Evolutionary conservation across 2,797 vertebrate genomes (phyloP), one percentile per base, ranked within the genome.

Genomic region (Xiphophorus birchmanni): DNA sequence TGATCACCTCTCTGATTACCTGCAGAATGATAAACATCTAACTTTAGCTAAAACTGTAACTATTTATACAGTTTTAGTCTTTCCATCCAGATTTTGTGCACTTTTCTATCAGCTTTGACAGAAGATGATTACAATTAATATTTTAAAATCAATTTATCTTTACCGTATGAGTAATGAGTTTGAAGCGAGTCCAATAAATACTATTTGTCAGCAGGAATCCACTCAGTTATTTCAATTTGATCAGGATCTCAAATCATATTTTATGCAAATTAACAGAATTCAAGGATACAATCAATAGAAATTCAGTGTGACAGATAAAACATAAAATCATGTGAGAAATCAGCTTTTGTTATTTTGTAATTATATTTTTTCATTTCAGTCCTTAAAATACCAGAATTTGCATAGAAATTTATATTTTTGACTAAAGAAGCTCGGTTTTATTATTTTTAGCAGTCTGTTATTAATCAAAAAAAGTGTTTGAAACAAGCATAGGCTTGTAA

Each of bases 1-100:
- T 94, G 83, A 99, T 99, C 83, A 99, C 98, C 82, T 99, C 98
- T 72, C 97, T 96, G 85, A 99, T 99, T 67, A 99, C 97, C 98
- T 99, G 79, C 26, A 74, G 10, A 75, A 48, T 0, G 5, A 75
- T 18, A 1, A 15, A 0, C 44, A 45, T 4, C 11, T 60, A 29
- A 17, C 6, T 76, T 13, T 7, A 0, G 0, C 48, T 32, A 32
- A 32, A 32, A 32, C 32, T 32, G 32, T 32, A 32, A 32, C 32
- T 32, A 35, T 15, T 63, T 63, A 18, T 32, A 63, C 29, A 17
- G 29, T 63, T 35, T 32, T 17, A 32, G 29, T 35, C 13, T 63
- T 18, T 63, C 17, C 12, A 17, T 17, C 6, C 58, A 35, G 15
- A 15, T 63, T 63, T 63, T 32, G 32, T 58, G 11, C 3, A 58